Percentiles rank a stretch among this genome's conserved stretches.
Conservation (phyloP, 2,888 invertebrate genomes). For the Drosophila anomalipes region DNA sequence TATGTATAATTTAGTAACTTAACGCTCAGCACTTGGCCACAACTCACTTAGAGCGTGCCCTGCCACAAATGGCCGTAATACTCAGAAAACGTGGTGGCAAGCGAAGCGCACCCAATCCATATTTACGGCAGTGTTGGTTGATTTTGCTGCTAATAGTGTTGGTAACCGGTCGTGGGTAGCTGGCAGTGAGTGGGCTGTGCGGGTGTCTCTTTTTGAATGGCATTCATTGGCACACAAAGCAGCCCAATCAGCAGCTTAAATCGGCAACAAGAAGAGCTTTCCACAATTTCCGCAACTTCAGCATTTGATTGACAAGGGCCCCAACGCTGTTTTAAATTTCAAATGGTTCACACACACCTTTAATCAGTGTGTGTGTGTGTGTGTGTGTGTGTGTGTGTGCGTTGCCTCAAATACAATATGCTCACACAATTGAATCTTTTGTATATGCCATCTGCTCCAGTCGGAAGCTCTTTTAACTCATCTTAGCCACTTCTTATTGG, state of each 20-base stretch:
- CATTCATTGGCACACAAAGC: slow-evolving; percentile 51
- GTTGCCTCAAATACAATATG: slow-evolving; percentile 57
- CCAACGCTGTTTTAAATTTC: slow-evolving; percentile 62
- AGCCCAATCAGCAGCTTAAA: slow-evolving; percentile 64
- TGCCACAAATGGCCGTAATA: slow-evolving; percentile 68
- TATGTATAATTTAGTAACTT: slow-evolving; percentile 61
- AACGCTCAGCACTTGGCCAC: slow-evolving; percentile 68
- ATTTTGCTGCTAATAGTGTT: slow-evolving; percentile 22
- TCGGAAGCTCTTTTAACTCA: not conserved
- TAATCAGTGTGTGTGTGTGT: slow-evolving; percentile 56
- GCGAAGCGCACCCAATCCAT: slow-evolving; percentile 18
- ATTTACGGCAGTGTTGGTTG: slow-evolving; percentile 56
- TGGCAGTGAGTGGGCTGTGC: not conserved
- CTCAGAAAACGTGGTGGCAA: slow-evolving; percentile 29
- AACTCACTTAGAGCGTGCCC: slow-evolving; percentile 69
- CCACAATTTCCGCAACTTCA: slow-evolving; percentile 72
- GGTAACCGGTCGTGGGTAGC: not conserved
- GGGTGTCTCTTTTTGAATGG: slow-evolving; percentile 21
- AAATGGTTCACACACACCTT: slow-evolving; percentile 62
- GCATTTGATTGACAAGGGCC: slow-evolving; percentile 59
- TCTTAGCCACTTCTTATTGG: not conserved
- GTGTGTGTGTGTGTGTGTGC: slow-evolving; percentile 44
- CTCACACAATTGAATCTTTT: slow-evolving; percentile 63
- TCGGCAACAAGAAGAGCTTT: slow-evolving; percentile 56
- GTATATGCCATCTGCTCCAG: not conserved